Evolutionary conservation across 2,113 vertebrate species (phyloP), one percentile per base, ranked within the genome.

Genomic region (Pseudopipra pipra): DNA sequence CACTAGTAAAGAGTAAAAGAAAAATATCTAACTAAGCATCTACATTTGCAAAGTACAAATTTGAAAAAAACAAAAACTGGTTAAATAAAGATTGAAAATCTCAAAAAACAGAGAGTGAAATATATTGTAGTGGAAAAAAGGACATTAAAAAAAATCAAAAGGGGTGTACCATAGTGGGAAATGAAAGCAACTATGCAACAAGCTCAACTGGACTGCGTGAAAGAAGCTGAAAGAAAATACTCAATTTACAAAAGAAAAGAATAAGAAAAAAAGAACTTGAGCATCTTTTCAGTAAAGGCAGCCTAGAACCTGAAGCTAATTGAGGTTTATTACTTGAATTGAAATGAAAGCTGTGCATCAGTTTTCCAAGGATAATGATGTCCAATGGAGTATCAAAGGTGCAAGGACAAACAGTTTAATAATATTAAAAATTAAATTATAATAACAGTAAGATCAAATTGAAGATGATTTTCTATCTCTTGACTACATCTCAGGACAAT

Each of bases 111-210:
- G 43, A 20, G 5, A 52, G 24, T 35, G 39, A 89, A 81, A 73
- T 30, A 54, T 12, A 66, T 9, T 30, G 7, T 8, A 75, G 44
- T 19, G 9, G 14, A 19, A 78, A 65, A 61, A 82, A 18, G 0
- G 27, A 59, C 9, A 75, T 11, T n/a, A 31, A 35, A 33, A 37
- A 37, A 70, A 31, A 46, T 41, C 6, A 20, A 21, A 22, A 15
- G 0, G 1, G 1, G 2, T 24, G 10, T 58, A 18, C 33, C 17
- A 18, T 19, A 9, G 59, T 49, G n/a, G 22, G 47, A 84, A 89
- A 16, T 17, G 4, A 30, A 65, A 76, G 4, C 23, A 61, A 14
- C 13, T 33, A 11, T 37, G 33, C 30, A 66, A 21, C 19, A 66
- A 81, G 18, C 19, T 87, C 46, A 78, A 5, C 5, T 35, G 24